A percentile compares a stretch with the other conserved stretches of the same genome.
These are phyloP conservation scores for Lasioglossum calceatum DNA, from an alignment of 2,888 invertebrate genomes.

Conservation along the genomic window DNA sequence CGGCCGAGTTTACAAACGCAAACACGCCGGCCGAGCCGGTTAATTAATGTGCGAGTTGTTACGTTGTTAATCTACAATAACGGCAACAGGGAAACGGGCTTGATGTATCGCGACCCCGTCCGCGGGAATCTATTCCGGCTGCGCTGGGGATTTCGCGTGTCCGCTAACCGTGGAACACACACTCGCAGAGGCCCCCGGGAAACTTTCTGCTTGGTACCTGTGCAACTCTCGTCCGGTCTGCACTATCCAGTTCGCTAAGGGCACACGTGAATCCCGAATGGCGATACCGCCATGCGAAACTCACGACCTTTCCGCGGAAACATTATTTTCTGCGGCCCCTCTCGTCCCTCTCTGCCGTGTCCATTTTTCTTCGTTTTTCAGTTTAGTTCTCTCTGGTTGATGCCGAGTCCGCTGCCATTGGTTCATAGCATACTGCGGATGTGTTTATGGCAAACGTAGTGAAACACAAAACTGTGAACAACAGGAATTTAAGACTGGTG, in stretches of 20 bases:
- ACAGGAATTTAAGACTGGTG: no score
- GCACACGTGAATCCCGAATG: background rate
- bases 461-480: no score
- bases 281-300: background rate
- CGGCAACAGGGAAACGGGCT: constrained; percentile 51
- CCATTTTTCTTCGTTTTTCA: background rate
- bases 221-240: background rate
- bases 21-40: constrained; percentile 72
- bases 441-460: no score
- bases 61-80: constrained; percentile 71
- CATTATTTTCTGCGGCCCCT: background rate
- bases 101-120: constrained; percentile 19
- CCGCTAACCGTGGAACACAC: constrained; percentile 9
- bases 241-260: background rate
- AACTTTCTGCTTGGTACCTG: constrained; percentile 1
- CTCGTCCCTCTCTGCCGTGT: background rate
- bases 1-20: constrained; percentile 73
- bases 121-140: constrained; percentile 22
- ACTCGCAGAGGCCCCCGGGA: background rate
- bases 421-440: background rate
- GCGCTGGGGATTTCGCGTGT: constrained; percentile 5
- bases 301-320: constrained; percentile 4
- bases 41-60: constrained; percentile 78
- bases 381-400: background rate
- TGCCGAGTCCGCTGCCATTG: background rate